Percentiles rank a stretch among this genome's conserved stretches.
Evolutionary conservation across 2,797 vertebrate genomes (phyloP).

Genomic region (Erpetoichthys calabaricus): DNA sequence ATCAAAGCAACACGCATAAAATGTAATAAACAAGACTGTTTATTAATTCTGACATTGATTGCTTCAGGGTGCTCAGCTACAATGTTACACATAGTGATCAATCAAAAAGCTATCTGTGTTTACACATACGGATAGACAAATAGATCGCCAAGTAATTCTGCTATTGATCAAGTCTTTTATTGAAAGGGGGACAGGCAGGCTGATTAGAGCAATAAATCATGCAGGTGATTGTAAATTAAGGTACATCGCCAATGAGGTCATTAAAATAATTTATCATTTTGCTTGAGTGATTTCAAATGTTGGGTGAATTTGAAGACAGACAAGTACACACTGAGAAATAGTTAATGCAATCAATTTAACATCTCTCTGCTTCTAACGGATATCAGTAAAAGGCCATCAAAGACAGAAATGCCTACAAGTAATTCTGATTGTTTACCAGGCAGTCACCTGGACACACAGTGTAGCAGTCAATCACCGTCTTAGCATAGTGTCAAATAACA

Average conservation of each 20-base stretch:
- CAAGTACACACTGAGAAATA: conserved; percentile 2
- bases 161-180: not conserved
- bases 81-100: not conserved
- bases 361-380: not conserved
- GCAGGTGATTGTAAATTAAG: not conserved
- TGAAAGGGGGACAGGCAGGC: not conserved
- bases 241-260: conserved; percentile 3
- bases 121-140: not conserved
- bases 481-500: too few relatives aligned
- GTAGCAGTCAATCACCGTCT: not conserved
- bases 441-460: not conserved
- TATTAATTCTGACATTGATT: not conserved
- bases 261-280: conserved; percentile 9
- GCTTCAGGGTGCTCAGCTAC: not conserved
- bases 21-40: not conserved
- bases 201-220: conserved; percentile 7
- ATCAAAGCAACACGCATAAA: conserved; percentile 1
- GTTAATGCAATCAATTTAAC: conserved; percentile 6
- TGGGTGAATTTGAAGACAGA: not conserved
- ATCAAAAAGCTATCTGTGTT: not conserved
- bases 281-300: not conserved
- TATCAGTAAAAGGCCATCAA: not conserved
- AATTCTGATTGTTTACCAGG: not conserved
- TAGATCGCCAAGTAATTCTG: not conserved
- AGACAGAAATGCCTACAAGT: not conserved